Evolutionary conservation across 2,113 vertebrate genomes (phyloP).

Genomic region (Excalfactoria chinensis): DNA sequence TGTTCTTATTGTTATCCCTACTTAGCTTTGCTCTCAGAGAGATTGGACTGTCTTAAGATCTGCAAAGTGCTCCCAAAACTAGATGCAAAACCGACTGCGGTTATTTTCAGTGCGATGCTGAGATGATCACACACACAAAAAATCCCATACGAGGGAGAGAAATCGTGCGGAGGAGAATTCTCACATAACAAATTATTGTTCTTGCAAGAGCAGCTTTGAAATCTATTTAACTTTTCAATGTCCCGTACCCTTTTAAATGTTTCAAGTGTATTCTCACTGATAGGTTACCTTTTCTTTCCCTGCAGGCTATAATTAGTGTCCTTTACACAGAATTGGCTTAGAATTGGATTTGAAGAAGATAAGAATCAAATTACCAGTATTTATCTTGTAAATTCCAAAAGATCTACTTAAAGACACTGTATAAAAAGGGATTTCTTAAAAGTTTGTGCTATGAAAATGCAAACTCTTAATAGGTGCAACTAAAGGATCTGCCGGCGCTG

Average conservation of each 20-base stretch:
- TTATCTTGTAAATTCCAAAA: slow-evolving; percentile 88
- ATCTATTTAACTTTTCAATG: slow-evolving; percentile 75
- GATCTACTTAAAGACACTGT: slow-evolving; percentile 77
- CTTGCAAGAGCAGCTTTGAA: slow-evolving; percentile 64
- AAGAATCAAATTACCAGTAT: slow-evolving; percentile 88
- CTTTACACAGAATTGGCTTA: slow-evolving; percentile 84
- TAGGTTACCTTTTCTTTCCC: slow-evolving; percentile 81
- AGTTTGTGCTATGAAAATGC: slow-evolving; percentile 41
- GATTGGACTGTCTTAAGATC: not conserved
- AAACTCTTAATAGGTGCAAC: not conserved
- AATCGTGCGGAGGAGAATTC: not conserved
- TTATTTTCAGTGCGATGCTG: not conserved
- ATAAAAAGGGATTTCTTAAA: slow-evolving; percentile 44
- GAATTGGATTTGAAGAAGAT: slow-evolving; percentile 86
- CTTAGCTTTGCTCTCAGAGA: not conserved
- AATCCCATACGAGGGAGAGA: not conserved
- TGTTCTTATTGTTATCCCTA: not conserved
- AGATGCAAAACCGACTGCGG: not conserved
- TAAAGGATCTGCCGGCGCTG: not conserved
- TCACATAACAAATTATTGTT: slow-evolving; percentile 62
- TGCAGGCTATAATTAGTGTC: slow-evolving; percentile 83
- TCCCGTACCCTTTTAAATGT: slow-evolving; percentile 71
- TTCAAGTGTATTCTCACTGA: slow-evolving; percentile 61
- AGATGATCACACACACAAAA: not conserved
- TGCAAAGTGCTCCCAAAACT: not conserved